These are phyloP conservation scores for Caenorhabditis wallacei DNA, from an alignment of 2,888 invertebrate species.

Conservation along the genomic window DNA sequence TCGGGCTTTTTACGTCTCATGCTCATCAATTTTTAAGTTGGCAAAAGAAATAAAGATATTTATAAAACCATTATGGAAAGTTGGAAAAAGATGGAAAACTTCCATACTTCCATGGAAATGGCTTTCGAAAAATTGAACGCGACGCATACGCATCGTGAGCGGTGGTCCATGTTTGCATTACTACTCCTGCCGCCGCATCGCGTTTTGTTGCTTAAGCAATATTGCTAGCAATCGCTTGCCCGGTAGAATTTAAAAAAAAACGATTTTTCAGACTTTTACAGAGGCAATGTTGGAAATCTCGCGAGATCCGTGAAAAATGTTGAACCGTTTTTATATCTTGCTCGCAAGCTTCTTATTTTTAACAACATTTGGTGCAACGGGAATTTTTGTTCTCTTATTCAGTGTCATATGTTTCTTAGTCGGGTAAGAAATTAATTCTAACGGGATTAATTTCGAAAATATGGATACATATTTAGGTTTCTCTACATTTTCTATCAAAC, in stretches of 20 bases:
- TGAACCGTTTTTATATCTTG: constrained; percentile 59
- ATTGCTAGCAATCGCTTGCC: too few species aligned
- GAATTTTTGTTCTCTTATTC: constrained; percentile 64
- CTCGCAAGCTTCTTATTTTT: constrained; percentile 69
- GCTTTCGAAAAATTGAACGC: constrained; percentile 6
- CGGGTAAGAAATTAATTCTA: constrained; percentile 64
- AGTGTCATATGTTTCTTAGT: constrained; percentile 61
- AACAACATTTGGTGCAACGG: constrained; percentile 71
- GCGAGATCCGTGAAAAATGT: constrained; percentile 19
- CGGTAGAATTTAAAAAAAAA: too few species aligned
- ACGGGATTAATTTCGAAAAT: background rate
- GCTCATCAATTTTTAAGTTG: too few species aligned
- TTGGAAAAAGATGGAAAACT: background rate
- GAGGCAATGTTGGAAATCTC: background rate
- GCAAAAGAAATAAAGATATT: too few species aligned
- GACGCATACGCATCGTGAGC: constrained; percentile 30
- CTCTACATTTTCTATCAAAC: constrained; percentile 66
- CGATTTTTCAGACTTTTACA: too few species aligned
- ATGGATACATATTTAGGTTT: constrained; percentile 47
- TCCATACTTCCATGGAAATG: background rate
- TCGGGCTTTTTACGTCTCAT: too few species aligned
- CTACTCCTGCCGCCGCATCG: background rate
- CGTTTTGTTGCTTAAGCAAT: too few species aligned
- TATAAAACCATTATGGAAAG: too few species aligned
- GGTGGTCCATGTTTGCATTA: constrained; percentile 41